Base-by-base conservation (phyloP, 1,140 invertebrate genomes). In the Maconellicoccus hirsutus region DNA sequence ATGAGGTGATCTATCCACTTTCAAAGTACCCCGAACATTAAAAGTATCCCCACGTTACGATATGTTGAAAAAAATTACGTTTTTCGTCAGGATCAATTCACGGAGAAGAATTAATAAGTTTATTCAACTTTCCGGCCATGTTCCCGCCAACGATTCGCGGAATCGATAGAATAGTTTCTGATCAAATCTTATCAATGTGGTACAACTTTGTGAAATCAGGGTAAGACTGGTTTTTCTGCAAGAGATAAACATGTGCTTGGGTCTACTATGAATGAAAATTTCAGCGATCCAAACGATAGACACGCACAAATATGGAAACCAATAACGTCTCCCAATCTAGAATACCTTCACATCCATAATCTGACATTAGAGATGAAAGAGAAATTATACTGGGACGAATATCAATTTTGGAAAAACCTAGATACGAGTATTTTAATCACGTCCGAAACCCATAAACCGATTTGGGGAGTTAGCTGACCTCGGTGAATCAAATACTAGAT, bases 331-430 rank as follows among this genome's bases (percentile, higher is more conserved):
- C 10, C 21, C 1, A 25, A 25, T 25, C 25, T 66, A 16, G 61
- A 66, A 66, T 66, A 66, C 16, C 61, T 66, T 16, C 61, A 66
- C 61, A 66, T 66, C 3, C 3, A 12, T 8, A 66, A 66, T 19
- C 25, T 26, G 1, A 25, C 61, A 16, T 25, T 66, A 8, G 8
- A 12, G 19, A 66, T 66, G 61, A 66, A 26, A 25, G 19, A 23
- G 22, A 23, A 66, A 66, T 26, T 26, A 10, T 4, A 6, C 1
- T 66, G 61, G 61, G 61, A 66, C 10, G 61, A 66, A 66, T 66
- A 66, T 19, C 19, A 22, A 23, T 66, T 66, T 23, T 66, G 61
- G 61, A 66, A 66, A 25, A 66, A 66, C 3, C 19, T 66, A 26
- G 61, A 52, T 16, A 52, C 42, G 12, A 52, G 42, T 19, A 52